Evolutionary conservation across 2,888 invertebrate species (phyloP).

Genomic region (Eilema sororculum): DNA sequence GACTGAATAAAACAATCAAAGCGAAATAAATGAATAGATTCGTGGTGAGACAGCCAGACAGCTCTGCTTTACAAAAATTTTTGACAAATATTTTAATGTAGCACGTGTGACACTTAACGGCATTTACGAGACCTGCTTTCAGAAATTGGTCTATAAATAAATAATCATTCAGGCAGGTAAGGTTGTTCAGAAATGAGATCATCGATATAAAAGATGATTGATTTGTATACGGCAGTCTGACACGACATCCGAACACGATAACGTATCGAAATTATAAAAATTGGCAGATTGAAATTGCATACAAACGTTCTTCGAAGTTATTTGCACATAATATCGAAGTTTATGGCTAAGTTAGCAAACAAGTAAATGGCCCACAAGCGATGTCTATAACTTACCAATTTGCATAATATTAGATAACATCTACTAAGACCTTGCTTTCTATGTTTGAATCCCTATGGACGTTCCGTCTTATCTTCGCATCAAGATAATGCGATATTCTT

Average conservation of each 20-base stretch:
- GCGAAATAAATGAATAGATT: too few species aligned
- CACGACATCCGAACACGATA: constrained; percentile 56
- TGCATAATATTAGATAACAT: not conserved
- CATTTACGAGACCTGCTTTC: not conserved
- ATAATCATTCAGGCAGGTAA: constrained; percentile 12
- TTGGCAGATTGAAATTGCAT: not conserved
- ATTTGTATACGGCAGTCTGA: constrained; percentile 38
- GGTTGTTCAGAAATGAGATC: constrained; percentile 49
- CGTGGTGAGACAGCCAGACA: not conserved
- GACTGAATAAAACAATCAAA: too few species aligned
- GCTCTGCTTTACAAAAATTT: not conserved
- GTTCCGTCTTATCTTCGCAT: constrained; percentile 36
- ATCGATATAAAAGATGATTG: constrained; percentile 54
- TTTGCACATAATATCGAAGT: not conserved
- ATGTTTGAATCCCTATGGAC: not conserved
- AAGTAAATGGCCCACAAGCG: too few species aligned
- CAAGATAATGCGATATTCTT: constrained; percentile 40
- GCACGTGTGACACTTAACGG: not conserved
- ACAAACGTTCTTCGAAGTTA: not conserved
- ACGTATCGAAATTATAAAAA: constrained; percentile 49
- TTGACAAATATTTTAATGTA: not conserved
- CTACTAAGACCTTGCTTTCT: too few species aligned
- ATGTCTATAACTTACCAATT: not conserved
- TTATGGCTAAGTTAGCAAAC: not conserved
- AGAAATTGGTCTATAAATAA: constrained; percentile 16